Percentiles rank a stretch among this genome's conserved stretches.
These are phyloP conservation scores for Chrysotoxum bicinctum DNA, from an alignment of 2,888 invertebrate species.

Conservation along the genomic window DNA sequence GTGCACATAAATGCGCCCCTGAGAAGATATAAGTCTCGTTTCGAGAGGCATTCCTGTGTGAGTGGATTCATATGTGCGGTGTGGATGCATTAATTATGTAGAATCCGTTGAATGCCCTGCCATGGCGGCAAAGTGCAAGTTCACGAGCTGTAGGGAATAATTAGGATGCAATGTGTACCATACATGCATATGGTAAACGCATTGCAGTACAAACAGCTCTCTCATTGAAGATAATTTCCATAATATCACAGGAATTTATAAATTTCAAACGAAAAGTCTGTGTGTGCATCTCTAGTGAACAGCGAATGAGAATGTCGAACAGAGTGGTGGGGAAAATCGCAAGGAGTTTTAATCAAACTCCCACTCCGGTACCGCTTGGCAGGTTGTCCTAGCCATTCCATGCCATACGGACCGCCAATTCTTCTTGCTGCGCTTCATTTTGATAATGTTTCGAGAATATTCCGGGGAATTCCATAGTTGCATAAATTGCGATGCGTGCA, in stretches of 20 bases:
- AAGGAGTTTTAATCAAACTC: slow-evolving; percentile 63
- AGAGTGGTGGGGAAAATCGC: slow-evolving; percentile 18
- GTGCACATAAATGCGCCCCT: slow-evolving; percentile 1
- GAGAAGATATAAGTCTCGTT: slow-evolving; percentile 39
- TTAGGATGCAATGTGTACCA: slow-evolving; percentile 54
- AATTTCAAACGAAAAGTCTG: slow-evolving; percentile 15
- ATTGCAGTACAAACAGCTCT: slow-evolving; percentile 37
- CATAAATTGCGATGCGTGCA: slow-evolving; percentile 36
- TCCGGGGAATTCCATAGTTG: not conserved
- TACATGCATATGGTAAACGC: slow-evolving; percentile 15
- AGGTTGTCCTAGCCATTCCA: not conserved
- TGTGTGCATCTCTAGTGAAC: slow-evolving; percentile 6
- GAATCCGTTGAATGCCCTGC: slow-evolving; percentile 47
- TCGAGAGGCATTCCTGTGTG: not conserved
- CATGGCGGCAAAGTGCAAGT: slow-evolving; percentile 63
- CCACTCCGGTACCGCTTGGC: not conserved
- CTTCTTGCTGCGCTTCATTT: slow-evolving; percentile 22
- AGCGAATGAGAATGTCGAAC: not conserved
- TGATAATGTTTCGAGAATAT: slow-evolving; percentile 22
- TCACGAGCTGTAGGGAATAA: slow-evolving; percentile 68
- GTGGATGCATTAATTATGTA: slow-evolving; percentile 62
- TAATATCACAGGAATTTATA: slow-evolving; percentile 54
- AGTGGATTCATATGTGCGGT: slow-evolving; percentile 36
- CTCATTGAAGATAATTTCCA: slow-evolving; percentile 60
- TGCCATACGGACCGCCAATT: not conserved